phyloP scores from a whole-genome alignment of 2,888 invertebrate genomes.

The Epinotia demarniana region DNA sequence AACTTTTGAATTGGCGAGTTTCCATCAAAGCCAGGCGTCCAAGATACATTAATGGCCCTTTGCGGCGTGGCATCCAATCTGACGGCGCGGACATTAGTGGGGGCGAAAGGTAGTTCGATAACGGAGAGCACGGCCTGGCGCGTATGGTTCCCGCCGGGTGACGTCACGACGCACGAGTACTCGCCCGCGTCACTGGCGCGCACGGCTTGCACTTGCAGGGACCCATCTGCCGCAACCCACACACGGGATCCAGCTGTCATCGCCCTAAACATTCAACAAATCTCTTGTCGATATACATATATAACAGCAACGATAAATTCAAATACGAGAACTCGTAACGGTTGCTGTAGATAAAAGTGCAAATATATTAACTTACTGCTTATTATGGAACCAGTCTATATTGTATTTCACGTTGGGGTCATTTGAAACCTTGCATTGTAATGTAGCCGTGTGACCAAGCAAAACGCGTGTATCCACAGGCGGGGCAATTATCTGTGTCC shows the following conservation, averaged over 20 bases:
- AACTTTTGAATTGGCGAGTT: conserved; percentile 97
- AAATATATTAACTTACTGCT: conserved; percentile 86
- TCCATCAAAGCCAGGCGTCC: conserved; percentile 98
- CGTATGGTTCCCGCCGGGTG: conserved; percentile 97
- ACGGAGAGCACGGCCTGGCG: conserved; percentile 91
- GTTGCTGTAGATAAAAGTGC: background rate
- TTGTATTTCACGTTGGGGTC: conserved; percentile 95
- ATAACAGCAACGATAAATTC: conserved; percentile 9
- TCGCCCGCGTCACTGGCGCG: conserved; percentile 96
- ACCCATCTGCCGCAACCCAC: conserved; percentile 91
- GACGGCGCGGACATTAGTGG: conserved; percentile 92
- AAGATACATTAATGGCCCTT: conserved; percentile 94
- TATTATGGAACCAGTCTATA: conserved; percentile 95
- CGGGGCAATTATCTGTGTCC: conserved; percentile 96
- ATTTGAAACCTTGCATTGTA: conserved; percentile 97
- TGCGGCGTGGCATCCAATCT: conserved; percentile 87
- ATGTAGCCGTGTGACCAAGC: conserved; percentile 95
- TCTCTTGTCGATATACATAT: conserved; percentile 6
- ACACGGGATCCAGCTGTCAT: conserved; percentile 88
- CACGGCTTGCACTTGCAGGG: conserved; percentile 94
- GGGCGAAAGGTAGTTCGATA: conserved; percentile 97
- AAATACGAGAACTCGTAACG: background rate
- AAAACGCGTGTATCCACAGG: conserved; percentile 96
- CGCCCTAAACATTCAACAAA: conserved; percentile 61
- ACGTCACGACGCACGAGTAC: conserved; percentile 95